Evolutionary conservation across 2,888 invertebrate species (phyloP), one percentile per base, ranked within the genome.

Genomic region (Melipona bicolor): DNA sequence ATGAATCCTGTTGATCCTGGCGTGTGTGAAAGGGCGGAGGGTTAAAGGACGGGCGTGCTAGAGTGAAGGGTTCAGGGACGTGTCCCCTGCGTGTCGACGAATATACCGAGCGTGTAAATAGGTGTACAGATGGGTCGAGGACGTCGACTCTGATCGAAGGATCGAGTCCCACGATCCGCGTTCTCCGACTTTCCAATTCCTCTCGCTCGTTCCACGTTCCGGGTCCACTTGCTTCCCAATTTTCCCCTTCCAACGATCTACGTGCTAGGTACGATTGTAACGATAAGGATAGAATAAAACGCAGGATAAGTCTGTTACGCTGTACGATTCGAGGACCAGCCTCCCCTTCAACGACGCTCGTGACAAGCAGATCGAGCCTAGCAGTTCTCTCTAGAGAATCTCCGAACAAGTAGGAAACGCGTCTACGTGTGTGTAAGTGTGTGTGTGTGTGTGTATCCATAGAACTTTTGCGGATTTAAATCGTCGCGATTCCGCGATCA

Each of bases 21-120:
- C 61, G 82, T 52, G 82, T 52, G 76, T 50, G 81, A 71, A 52
- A 65, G 36, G 61, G 64, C 17, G 19, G 54, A 43, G 68, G 62
- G 72, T 68, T 77, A 52, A 77, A 73, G 62, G 72, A 76, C 72
- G 73, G 21, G 36, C 36, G 54, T 27, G 0, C 27, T 27, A 27
- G 19, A 59, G 32, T 6, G 43, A 32, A 32, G 32, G 71, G 32
- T 65, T 65, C 70, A 61, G 83, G 70, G 72, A 72, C 81, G 73
- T 74, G 72, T 9, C 9, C 9, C 9, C 43, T 43, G 43, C 43
- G 43, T 62, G 61, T 75, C 78, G 54, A 67, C 79, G 79, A 71
- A 65, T 70, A 65, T 70, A 61, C 72, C 76, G 73, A 74, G 54
- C 79, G 89, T 91, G 92, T 91, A 90, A 91, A 91, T 91, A 91